phyloP scores from a whole-genome alignment of 2,797 vertebrate genomes.

The Harpagifer antarcticus region DNA sequence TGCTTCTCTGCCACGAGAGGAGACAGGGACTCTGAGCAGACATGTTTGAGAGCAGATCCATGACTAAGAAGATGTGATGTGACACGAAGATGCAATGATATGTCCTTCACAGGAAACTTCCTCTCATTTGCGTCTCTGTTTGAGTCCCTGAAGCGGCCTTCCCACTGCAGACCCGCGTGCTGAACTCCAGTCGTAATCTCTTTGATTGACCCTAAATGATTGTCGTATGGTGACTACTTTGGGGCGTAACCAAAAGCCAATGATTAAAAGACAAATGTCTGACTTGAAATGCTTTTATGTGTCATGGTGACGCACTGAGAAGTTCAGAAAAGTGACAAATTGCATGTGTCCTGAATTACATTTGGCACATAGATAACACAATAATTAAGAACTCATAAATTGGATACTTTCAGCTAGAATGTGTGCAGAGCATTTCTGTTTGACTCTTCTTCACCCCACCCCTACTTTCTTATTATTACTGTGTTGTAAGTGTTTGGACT shows the following conservation, averaged over 20 bases:
- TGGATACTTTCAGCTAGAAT: neutral
- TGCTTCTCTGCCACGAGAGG: slow-evolving; percentile 39
- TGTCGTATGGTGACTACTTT: slow-evolving; percentile 29
- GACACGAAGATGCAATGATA: slow-evolving; percentile 53
- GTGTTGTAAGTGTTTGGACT: neutral
- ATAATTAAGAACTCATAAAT: neutral
- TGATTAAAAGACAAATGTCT: slow-evolving; percentile 15
- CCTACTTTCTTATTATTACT: neutral
- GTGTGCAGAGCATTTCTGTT: neutral
- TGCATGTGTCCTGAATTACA: neutral
- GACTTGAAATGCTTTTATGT: neutral
- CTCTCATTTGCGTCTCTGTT: slow-evolving; percentile 39
- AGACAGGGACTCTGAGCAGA: slow-evolving; percentile 43
- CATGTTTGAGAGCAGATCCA: slow-evolving; percentile 53
- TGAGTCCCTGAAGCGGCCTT: neutral
- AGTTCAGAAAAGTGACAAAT: neutral
- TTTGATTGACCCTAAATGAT: neutral
- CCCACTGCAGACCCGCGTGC: slow-evolving; percentile 6
- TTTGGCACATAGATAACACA: neutral
- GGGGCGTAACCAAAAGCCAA: slow-evolving; percentile 18
- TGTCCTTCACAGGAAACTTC: slow-evolving; percentile 26
- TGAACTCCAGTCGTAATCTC: neutral
- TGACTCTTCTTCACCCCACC: neutral
- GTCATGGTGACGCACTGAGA: neutral
- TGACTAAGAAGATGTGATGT: slow-evolving; percentile 48